Conservation (phyloP, 1,140 invertebrate genomes). For the Ceratosolen solmsi region DNA sequence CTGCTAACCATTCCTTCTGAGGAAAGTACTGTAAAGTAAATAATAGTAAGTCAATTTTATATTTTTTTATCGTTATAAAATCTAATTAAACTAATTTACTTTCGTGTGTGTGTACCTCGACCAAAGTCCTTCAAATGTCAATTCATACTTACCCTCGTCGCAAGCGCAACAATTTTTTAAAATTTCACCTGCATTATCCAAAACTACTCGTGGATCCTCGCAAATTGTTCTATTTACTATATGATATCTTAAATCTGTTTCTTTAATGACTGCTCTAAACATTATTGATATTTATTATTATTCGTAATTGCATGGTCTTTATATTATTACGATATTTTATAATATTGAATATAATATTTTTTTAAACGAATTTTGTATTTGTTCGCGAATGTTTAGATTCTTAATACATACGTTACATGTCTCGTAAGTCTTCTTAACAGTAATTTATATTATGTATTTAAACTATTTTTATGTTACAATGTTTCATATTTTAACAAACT, state of each 20-base stretch:
- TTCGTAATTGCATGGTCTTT: no score
- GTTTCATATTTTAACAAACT: no score
- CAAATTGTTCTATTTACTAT: slow-evolving; percentile 87
- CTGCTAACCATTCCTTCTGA: slow-evolving; percentile 86
- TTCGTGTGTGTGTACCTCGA: slow-evolving; percentile 98
- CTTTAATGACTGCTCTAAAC: slow-evolving; percentile 85
- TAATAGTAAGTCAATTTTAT: neutral
- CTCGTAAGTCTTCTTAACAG: no score
- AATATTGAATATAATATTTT: no score
- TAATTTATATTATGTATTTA: no score
- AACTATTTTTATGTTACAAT: no score
- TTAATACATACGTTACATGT: no score
- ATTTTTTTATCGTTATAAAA: neutral
- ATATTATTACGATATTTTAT: no score
- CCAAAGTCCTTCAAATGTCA: slow-evolving; percentile 97
- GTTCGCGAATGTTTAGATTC: no score
- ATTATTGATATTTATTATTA: neutral
- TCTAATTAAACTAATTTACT: slow-evolving; percentile 55
- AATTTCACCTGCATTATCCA: slow-evolving; percentile 82
- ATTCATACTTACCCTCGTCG: slow-evolving; percentile 94
- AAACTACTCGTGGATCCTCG: slow-evolving; percentile 79
- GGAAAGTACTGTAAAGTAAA: slow-evolving; percentile 83
- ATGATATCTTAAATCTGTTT: slow-evolving; percentile 88
- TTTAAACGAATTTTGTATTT: no score
- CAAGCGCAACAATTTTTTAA: slow-evolving; percentile 90